Evolutionary conservation across 2,888 invertebrate genomes (phyloP), one percentile per base, ranked within the genome.

Genomic region (Dolomedes plantarius): DNA sequence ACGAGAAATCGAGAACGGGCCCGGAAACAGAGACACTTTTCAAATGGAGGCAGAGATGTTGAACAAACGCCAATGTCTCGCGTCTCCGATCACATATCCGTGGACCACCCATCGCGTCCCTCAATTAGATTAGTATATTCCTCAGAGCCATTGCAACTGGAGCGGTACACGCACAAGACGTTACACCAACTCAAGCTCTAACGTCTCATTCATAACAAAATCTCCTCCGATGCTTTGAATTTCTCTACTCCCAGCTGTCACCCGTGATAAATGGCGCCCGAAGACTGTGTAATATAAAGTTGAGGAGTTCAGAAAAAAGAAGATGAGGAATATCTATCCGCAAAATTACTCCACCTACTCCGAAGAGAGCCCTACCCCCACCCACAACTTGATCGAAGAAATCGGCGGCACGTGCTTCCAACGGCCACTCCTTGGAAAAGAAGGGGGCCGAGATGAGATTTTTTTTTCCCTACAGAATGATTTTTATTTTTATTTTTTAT

Each of bases 301-400:
- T 56, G 56, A 56, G 71, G 73, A 81, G 73, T 68, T 32, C 68
- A 23, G 31, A 46, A 41, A 28, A 32, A 73, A 23, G 46, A 67
- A 46, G 73, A 62, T 71, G 39, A 71, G 62, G 64, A 65, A 41
- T 39, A 75, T 39, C 64, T 39, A 75, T 64, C 64, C 41, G 56
- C 50, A 77, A 67, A 76, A 83, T 72, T 82, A 71, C 82, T 83
- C 82, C 82, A 83, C 82, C 82, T 75, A 83, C 82, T 83, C 75
- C 65, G 41, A 62, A 46, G 64, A 71, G 77, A 69, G 32, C 67
- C 67, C 67, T 36, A 32, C 65, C 76, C 82, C 82, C 82, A 83
- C 82, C 82, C 72, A 83, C 82, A 83, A 65, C 46, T 39, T 7
- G 19, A 28, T 41, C 46, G 71, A 41, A 68, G 50, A 56, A 50